Evolutionary conservation across 37 sponge, comb jelly and placozoan genomes (phyloP), one percentile per base, ranked within the genome.

Genomic region (Aplysina aerophoba): DNA sequence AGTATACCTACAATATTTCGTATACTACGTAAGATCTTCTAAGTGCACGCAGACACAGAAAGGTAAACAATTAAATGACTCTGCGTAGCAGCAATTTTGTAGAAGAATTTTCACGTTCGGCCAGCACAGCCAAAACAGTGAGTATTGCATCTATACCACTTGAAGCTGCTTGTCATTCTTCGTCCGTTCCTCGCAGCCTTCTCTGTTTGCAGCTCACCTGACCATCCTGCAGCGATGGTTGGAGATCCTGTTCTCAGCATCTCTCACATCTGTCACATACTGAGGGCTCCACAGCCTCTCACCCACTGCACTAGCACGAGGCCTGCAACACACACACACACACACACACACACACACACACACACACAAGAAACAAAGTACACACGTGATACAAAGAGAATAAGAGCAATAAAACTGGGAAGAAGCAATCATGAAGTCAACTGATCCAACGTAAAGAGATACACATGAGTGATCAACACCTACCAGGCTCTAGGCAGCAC

Each of bases 231-330:
- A 97, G 33, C 92, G 39, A 36, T 87, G 88, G 63, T 87, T 86
- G 87, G 91, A 63, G n/a, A 97, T 81, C 35, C 97, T 66, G 36
- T 73, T 34, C 21, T 20, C 59, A 41, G 94, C 92, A 62, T 62
- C 81, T 4, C n/a, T 44, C 11, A 88, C 30, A 61, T 90, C 81
- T n/a, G 85, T 95, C 38, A 88, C 66, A 25, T 59, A 53, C 65
- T 59, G 54, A 19, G 58, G 62, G 66, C 96, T 95, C 98, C 98
- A 98, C 79, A 98, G 91, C 55, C 96, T 81, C 87, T 98, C 98
- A 6, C 80, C 96, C 44, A 90, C 91, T 17, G 98, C 88, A 80
- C 96, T 73, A 21, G 91, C 98, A 30, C 96, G 83, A 33, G 98
- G 98, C 92, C 92, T 82, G 85, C 0, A 67, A 62, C 71, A 69